These are phyloP conservation scores for Lordiphosa andalusiaca DNA, from an alignment of 2,888 invertebrate species.

Conservation along the genomic window DNA sequence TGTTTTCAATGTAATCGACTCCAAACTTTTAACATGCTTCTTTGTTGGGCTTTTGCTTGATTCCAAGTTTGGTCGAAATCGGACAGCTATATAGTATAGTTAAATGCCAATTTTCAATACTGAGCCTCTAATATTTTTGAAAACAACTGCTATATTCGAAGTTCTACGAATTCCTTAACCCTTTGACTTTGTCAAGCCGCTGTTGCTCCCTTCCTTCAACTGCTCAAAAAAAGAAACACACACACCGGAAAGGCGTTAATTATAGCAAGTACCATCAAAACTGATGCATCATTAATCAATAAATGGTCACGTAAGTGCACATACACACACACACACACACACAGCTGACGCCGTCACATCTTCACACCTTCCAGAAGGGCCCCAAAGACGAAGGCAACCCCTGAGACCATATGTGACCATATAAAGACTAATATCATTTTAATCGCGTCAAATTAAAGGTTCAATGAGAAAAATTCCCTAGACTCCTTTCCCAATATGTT, in stretches of 20 bases:
- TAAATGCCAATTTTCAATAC: too few species aligned
- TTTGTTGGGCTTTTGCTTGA: too few species aligned
- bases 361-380: constrained; percentile 69
- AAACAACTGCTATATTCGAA: too few species aligned
- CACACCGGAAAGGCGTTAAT: constrained; percentile 70
- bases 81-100: too few species aligned
- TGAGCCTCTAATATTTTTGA: too few species aligned
- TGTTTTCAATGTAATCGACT: too few species aligned
- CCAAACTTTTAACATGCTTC: too few species aligned
- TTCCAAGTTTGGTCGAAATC: too few species aligned
- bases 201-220: too few species aligned
- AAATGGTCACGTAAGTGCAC: constrained; percentile 50
- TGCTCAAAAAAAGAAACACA: constrained; percentile 11
- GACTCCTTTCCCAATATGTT: constrained; percentile 34
- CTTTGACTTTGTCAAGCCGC: too few species aligned
- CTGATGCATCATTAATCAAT: constrained; percentile 77
- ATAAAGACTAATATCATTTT: constrained; percentile 72
- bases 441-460: constrained; percentile 74
- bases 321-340: too few species aligned
- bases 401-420: constrained; percentile 55
- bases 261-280: constrained; percentile 39
- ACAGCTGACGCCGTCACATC: constrained; percentile 61
- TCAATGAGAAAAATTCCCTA: constrained; percentile 60
- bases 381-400: constrained; percentile 5
- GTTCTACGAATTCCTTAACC: too few species aligned